Conservation (phyloP, 2,113 vertebrate genomes). For the Anas platyrhynchos region DNA sequence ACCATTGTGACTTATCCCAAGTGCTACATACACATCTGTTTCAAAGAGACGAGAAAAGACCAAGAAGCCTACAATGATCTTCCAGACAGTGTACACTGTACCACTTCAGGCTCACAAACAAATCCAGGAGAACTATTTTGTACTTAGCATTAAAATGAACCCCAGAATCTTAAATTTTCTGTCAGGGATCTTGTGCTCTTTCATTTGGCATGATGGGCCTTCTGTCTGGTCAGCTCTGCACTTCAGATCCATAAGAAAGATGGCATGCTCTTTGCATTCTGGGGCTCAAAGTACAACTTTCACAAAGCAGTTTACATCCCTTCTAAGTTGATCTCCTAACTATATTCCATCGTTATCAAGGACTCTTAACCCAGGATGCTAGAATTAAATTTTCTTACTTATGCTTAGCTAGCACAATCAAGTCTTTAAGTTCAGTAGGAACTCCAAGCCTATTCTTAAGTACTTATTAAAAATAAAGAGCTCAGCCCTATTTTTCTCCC, state of each 20-base stretch:
- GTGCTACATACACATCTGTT: background rate
- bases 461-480: constrained; percentile 62
- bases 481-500: constrained; percentile 27
- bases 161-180: background rate
- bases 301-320: constrained; percentile 38
- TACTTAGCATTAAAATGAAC: background rate
- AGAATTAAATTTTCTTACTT: constrained; percentile 76
- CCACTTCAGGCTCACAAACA: background rate
- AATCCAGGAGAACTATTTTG: background rate
- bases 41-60: background rate
- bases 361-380: constrained; percentile 69
- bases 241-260: background rate
- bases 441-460: constrained; percentile 73
- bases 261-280: background rate
- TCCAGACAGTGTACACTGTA: background rate
- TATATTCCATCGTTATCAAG: constrained; percentile 72
- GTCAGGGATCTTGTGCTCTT: background rate
- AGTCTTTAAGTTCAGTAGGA: constrained; percentile 69
- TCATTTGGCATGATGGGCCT: background rate
- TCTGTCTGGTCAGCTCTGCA: background rate
- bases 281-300: background rate
- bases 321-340: constrained; percentile 71
- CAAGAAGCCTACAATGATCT: background rate
- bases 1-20: background rate
- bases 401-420: constrained; percentile 75